Base-by-base conservation (phyloP, 2,797 vertebrate species). In the Merluccius polli region DNA sequence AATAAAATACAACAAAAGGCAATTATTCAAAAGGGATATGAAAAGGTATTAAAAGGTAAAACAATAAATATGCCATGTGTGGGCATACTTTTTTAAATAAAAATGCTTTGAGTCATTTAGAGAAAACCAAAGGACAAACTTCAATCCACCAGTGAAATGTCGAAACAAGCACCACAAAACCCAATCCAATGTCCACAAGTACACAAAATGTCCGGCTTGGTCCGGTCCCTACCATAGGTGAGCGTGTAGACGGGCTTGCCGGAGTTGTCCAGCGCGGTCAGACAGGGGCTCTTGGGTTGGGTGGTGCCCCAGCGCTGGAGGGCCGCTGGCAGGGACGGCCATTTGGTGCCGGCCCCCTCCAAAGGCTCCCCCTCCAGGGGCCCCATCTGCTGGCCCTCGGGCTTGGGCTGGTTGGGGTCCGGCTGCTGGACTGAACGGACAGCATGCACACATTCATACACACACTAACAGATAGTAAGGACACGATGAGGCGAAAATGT, bases 351-450 rank as follows among this genome's bases (percentile, higher is more conserved):
- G 81, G 90, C 80, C 0, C 93, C 92, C 0, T 93, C 92, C 3
- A 95, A 84, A 11, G 94, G 93, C 11, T 98, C 97, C 32, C 97
- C 97, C 69, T 93, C 92, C 13, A 98, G 90, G 65, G 95, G 91
- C 15, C 88, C 93, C 90, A 94, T 95, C 82, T 94, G 94, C 63
- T 92, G 90, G 78, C 97, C 97, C 87, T 98, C 97, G 0, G 96
- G 94, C 90, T 95, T 97, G 24, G 97, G 97, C 90, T 98, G 97
- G 86, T 96, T 96, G 12, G 97, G 97, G 84, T 98, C 97, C 7
- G 95, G 94, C 75, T 96, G 97, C 88, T 97, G 93, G 80, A 95
- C 94, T 95, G 76, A 78, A 89, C 2, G 29, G 10, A 30, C 65
- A 13, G 21, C 4, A n/a, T 2, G 27, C 12, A 48, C 44, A 48